Conservation (phyloP, 2,797 vertebrate species). For the Propithecus deckenii region DNA sequence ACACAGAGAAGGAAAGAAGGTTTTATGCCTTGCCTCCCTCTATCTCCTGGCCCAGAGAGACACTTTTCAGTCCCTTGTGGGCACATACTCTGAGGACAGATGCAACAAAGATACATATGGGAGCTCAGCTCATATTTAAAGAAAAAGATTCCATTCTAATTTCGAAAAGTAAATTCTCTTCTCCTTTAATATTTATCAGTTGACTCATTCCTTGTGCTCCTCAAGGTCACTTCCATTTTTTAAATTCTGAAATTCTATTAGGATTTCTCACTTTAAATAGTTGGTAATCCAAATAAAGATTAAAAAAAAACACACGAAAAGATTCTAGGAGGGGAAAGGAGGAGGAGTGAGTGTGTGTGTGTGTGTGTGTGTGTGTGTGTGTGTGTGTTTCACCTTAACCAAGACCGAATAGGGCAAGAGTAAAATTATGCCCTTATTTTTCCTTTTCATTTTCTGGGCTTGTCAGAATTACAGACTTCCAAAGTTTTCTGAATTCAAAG, state of each 20-base stretch:
- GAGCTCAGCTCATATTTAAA: not conserved
- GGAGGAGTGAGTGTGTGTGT: not conserved
- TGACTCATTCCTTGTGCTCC: not conserved
- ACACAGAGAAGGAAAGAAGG: not conserved
- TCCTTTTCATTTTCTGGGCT: not conserved
- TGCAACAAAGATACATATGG: not conserved
- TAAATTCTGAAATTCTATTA: not conserved
- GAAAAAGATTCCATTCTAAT: not conserved
- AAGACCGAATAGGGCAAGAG: not conserved
- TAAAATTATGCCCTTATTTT: not conserved
- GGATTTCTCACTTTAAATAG: not conserved
- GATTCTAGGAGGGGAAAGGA: not conserved
- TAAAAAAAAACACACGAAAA: not conserved
- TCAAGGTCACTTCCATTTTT: conserved; percentile 34
- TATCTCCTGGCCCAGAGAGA: not conserved
- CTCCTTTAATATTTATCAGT: not conserved
- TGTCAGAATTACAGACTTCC: not conserved
- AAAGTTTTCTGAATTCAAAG: not conserved
- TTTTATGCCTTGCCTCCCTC: not conserved
- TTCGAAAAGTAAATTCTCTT: not conserved
- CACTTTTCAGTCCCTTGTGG: not conserved
- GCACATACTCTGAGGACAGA: not conserved
- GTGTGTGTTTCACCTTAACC: not conserved
- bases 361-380: not conserved
- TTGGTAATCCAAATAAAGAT: not conserved